phyloP scores from a whole-genome alignment of 1,140 invertebrate species.

The Potamilus streckersoni region DNA sequence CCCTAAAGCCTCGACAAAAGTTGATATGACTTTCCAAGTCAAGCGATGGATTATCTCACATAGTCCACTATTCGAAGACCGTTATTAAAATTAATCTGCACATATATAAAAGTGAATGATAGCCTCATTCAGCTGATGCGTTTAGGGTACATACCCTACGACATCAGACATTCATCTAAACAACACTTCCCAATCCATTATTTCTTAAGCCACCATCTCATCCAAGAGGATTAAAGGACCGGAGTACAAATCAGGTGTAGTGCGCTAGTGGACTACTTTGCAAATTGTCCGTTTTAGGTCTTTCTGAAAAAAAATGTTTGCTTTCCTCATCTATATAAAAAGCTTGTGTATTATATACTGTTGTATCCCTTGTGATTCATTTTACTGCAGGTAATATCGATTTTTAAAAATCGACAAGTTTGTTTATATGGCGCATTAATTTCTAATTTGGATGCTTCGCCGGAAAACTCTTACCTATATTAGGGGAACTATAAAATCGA shows the following conservation, averaged over 20 bases:
- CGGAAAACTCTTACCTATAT: no score
- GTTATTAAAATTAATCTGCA: neutral
- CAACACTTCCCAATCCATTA: slow-evolving; percentile 40
- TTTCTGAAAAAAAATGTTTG: no score
- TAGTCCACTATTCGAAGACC: neutral
- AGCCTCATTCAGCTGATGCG: neutral
- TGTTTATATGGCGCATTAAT: no score
- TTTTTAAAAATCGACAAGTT: no score
- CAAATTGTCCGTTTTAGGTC: slow-evolving; percentile 2
- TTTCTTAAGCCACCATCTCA: slow-evolving; percentile 51
- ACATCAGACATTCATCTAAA: slow-evolving; percentile 22
- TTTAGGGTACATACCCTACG: slow-evolving; percentile 7
- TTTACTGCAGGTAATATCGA: no score
- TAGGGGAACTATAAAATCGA: no score
- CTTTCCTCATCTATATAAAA: no score
- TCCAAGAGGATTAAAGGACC: slow-evolving; percentile 59
- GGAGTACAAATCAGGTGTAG: slow-evolving; percentile 45
- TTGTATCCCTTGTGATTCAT: no score
- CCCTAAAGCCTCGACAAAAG: no score
- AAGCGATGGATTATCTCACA: slow-evolving; percentile 6
- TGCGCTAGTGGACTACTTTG: slow-evolving; percentile 31
- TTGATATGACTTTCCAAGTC: neutral
- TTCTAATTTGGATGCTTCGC: no score
- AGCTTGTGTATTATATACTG: no score
- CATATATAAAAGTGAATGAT: no score